Conservation (phyloP, 2,113 vertebrate species). For the Thalassoma bifasciatum region DNA sequence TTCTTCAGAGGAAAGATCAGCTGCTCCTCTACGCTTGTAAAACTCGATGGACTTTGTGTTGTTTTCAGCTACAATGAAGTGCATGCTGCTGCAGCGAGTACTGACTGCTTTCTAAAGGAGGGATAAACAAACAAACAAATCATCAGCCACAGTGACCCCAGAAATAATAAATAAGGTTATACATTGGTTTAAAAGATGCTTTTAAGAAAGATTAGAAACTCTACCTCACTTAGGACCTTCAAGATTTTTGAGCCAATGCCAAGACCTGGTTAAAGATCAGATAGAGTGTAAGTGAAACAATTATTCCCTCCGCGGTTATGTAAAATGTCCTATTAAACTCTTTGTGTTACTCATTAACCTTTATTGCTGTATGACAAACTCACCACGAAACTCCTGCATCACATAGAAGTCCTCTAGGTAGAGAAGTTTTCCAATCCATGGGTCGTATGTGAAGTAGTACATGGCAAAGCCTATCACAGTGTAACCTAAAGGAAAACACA, state of each 20-base stretch:
- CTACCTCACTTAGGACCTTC: conserved; percentile 84
- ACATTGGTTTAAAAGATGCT: not conserved
- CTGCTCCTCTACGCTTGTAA: conserved; percentile 75
- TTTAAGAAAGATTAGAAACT: not conserved
- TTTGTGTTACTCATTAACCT: conserved; percentile 45
- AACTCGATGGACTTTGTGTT: conserved; percentile 82
- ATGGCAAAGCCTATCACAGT: conserved; percentile 81
- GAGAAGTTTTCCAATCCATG: conserved; percentile 84
- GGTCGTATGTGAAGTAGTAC: conserved; percentile 86
- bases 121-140: not conserved
- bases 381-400: conserved; percentile 79
- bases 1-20: conserved; percentile 80
- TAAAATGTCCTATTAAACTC: not conserved
- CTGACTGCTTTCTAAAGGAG: conserved; percentile 81
- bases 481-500: conserved; percentile 56
- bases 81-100: conserved; percentile 84
- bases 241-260: conserved; percentile 83
- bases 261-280: conserved; percentile 75
- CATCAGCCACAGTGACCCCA: not conserved
- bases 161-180: not conserved
- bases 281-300: not conserved
- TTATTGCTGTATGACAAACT: conserved; percentile 1
- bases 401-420: conserved; percentile 88
- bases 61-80: conserved; percentile 84
- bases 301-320: not conserved